Base-by-base conservation (phyloP, 2,113 vertebrate genomes). In the Siphamia tubifer region DNA sequence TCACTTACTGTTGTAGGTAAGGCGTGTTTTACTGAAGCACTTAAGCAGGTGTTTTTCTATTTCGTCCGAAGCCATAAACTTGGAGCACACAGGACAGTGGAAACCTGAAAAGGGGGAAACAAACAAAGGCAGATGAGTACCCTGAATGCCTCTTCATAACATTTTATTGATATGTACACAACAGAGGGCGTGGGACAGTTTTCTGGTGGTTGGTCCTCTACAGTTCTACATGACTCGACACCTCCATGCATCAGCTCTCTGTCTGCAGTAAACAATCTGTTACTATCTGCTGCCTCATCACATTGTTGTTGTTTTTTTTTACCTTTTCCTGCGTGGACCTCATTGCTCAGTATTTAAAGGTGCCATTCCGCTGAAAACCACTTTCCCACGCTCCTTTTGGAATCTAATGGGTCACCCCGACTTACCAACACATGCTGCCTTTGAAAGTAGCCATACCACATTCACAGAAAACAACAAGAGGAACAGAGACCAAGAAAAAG, bases 41-140 rank as follows among this genome's bases (percentile, higher is more conserved):
- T 95, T 94, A 64, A 97, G 94, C 82, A 99, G 94, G 91, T 99
- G 98, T 74, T 96, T 93, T 84, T 99, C 96, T 82, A 98, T 96
- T 92, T 98, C 96, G 13, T 97, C 95, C 10, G 96, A 92, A 12
- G 93, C 92, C 86, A 99, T 93, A 87, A 95, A 98, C 90, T 96
- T 99, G 84, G 96, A 96, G 93, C 98, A 99, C 45, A 98, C 91
- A 11, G 97, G 98, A 88, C 98, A 98, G 89, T 96, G 96, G 91
- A 98, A 98, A 74, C 95, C 97, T 96, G 89, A 25, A 53, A 45
- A 38, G n/a, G 31, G 40, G n/a, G 31, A 64, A 66, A 72, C 20
- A 77, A 60, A 62, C 15, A 69, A 20, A 68, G 61, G 16, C 68
- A 35, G 17, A 56, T 73, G 44, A 53, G 44, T 35, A 48, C 25